Conservation (phyloP, 2,888 invertebrate species). For the Eristalis intricaria region DNA sequence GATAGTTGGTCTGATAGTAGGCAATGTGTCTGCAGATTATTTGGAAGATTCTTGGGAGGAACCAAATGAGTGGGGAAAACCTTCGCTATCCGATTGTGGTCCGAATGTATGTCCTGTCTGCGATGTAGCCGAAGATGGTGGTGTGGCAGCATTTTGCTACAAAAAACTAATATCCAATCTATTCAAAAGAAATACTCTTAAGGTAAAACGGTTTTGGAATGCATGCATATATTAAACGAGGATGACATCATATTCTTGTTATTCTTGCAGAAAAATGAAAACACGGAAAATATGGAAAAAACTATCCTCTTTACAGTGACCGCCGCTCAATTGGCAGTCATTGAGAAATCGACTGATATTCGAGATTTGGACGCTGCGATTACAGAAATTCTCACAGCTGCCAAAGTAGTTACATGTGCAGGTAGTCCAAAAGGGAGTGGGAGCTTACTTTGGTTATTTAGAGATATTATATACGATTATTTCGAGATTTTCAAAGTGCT, state of each 20-base stretch:
- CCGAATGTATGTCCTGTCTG: slow-evolving; percentile 42
- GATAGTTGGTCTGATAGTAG: slow-evolving; percentile 10
- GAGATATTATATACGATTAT: background rate
- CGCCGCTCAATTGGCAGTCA: slow-evolving; percentile 18
- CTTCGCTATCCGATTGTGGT: background rate
- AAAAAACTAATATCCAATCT: slow-evolving; percentile 31
- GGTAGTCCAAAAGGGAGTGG: background rate
- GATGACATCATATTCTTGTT: slow-evolving; percentile 34
- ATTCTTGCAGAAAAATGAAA: slow-evolving; percentile 18
- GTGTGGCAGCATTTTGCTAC: slow-evolving; percentile 18
- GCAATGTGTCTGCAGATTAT: slow-evolving; percentile 1
- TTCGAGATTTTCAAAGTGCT: background rate
- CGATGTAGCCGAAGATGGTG: slow-evolving; percentile 3
- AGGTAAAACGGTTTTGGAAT: slow-evolving; percentile 14
- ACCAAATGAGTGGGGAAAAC: slow-evolving; percentile 52
- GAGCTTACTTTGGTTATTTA: background rate
- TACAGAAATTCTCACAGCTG: slow-evolving; percentile 9
- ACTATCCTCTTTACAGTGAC: slow-evolving; percentile 11
- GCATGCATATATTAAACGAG: background rate
- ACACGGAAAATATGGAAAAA: slow-evolving; percentile 26
- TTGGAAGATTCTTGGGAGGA: slow-evolving; percentile 34
- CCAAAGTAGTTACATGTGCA: background rate
- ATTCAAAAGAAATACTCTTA: slow-evolving; percentile 30
- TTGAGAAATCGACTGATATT: slow-evolving; percentile 35
- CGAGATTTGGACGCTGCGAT: slow-evolving; percentile 39